A percentile compares a stretch with the other conserved stretches of the same genome.
phyloP scores from a whole-genome alignment of 2,888 invertebrate genomes.

The Thalpophila matura region DNA sequence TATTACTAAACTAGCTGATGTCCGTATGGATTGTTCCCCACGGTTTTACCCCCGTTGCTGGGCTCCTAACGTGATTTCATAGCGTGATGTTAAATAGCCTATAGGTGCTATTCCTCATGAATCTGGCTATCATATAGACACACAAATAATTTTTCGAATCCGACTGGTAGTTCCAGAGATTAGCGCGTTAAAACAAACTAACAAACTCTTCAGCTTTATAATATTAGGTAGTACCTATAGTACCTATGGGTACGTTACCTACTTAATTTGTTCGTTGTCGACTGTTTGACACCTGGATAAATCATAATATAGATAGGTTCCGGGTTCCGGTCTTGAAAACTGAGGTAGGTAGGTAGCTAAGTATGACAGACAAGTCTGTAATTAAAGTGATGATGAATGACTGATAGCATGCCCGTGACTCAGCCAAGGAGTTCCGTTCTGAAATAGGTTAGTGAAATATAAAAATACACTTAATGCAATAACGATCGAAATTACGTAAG shows the following conservation, averaged over 20 bases:
- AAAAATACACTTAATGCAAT: slow-evolving; percentile 30
- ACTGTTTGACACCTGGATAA: slow-evolving; percentile 10
- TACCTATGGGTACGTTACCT: too few species aligned
- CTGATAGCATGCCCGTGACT: slow-evolving; percentile 23
- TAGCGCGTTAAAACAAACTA: too few species aligned
- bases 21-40: too few species aligned
- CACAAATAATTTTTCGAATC: too few species aligned
- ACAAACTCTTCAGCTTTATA: too few species aligned
- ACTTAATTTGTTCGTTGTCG: background rate
- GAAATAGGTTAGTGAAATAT: slow-evolving; percentile 43
- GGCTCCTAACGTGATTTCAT: too few species aligned
- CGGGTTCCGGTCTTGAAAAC: slow-evolving; percentile 33
- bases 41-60: too few species aligned
- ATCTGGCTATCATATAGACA: too few species aligned
- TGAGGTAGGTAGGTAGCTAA: slow-evolving; percentile 4
- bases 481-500: slow-evolving; percentile 40
- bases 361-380: slow-evolving; percentile 21
- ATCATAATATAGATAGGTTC: slow-evolving; percentile 23
- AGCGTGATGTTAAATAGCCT: too few species aligned
- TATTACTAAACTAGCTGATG: too few species aligned
- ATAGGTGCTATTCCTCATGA: too few species aligned
- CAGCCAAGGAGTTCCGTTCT: slow-evolving; percentile 50
- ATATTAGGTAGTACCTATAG: background rate
- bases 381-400: slow-evolving; percentile 29
- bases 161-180: too few species aligned